A percentile compares a stretch with the other conserved stretches of the same genome.
phyloP scores from a whole-genome alignment of 1,140 invertebrate genomes.

The Calliphora vicina region DNA sequence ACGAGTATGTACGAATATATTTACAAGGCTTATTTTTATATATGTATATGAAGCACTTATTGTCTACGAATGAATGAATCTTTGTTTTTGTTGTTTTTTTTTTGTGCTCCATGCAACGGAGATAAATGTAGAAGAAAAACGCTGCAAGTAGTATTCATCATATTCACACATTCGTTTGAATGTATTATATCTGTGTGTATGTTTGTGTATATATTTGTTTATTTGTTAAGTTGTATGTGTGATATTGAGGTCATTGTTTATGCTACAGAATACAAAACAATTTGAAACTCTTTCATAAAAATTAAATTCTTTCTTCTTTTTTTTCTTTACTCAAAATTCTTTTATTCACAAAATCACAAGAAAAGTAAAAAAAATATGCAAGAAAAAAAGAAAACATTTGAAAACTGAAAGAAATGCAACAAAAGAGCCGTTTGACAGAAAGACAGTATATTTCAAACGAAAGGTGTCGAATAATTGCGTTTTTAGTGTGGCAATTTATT shows the following conservation, averaged over 20 bases:
- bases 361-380: neutral
- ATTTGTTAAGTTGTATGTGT: neutral
- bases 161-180: slow-evolving; percentile 21
- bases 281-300: neutral
- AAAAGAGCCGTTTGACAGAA: neutral
- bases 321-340: neutral
- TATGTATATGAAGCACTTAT: slow-evolving; percentile 23
- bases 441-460: neutral
- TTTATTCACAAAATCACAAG: neutral
- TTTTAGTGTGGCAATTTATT: neutral
- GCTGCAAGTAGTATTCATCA: neutral
- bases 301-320: neutral
- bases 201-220: neutral
- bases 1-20: neutral
- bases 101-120: neutral
- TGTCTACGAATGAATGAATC: slow-evolving; percentile 21
- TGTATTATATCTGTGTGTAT: neutral
- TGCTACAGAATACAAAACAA: neutral
- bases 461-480: slow-evolving; percentile 8
- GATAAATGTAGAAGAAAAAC: neutral
- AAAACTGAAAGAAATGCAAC: neutral
- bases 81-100: neutral
- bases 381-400: neutral
- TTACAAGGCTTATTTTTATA: slow-evolving; percentile 20
- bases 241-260: slow-evolving; percentile 32